phyloP scores from a whole-genome alignment of 1,140 invertebrate genomes.

The Nasonia giraulti region DNA sequence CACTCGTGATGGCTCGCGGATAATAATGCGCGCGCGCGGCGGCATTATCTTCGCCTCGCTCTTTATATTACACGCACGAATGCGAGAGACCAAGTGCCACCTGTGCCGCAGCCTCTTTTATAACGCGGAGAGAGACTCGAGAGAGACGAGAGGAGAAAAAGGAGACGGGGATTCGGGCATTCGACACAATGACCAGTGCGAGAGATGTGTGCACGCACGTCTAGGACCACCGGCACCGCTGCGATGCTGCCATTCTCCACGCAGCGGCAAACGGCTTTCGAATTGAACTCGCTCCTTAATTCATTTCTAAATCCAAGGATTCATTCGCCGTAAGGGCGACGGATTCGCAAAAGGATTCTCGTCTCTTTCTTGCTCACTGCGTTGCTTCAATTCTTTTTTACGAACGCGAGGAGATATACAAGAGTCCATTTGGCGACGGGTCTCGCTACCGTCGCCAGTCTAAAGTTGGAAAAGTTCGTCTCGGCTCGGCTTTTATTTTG shows the following conservation, averaged over 20 bases:
- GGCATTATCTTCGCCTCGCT: background rate
- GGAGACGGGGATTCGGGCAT: constrained; percentile 52
- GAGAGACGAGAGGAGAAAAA: constrained; percentile 46
- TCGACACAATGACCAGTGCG: constrained; percentile 66
- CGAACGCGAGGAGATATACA: too few relatives aligned
- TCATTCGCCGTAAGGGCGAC: constrained; percentile 56
- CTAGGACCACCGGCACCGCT: constrained; percentile 65
- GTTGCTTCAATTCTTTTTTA: background rate
- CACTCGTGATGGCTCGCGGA: constrained; percentile 51
- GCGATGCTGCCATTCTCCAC: constrained; percentile 52
- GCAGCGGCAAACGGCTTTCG: constrained; percentile 61
- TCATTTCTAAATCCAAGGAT: constrained; percentile 71
- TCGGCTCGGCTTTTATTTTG: constrained; percentile 25
- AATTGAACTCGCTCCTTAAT: constrained; percentile 70
- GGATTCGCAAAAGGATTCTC: constrained; percentile 12
- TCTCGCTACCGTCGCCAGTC: background rate
- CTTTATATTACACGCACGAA: constrained; percentile 1
- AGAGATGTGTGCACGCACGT: constrained; percentile 57
- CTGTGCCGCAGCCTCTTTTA: constrained; percentile 58
- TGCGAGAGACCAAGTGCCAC: constrained; percentile 58
- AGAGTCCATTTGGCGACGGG: constrained; percentile 37
- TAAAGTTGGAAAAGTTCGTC: constrained; percentile 3
- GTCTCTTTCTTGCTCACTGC: background rate
- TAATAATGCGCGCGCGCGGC: constrained; percentile 54
- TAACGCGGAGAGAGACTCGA: background rate